Evolutionary conservation across 2,888 invertebrate species (phyloP).

Genomic region (Geotrupes spiniger): DNA sequence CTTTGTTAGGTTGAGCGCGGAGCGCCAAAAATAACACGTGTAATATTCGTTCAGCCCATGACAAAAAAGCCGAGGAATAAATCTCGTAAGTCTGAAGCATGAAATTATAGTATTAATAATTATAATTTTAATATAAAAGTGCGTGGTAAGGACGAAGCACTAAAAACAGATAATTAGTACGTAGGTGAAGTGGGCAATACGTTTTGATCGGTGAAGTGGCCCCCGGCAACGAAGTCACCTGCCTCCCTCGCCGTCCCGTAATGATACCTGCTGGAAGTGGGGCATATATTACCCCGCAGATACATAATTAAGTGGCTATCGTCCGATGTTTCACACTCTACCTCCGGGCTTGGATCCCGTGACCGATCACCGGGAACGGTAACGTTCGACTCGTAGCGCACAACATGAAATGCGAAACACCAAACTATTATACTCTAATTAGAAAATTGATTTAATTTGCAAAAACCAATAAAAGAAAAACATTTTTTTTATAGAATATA

Average conservation of each 20-base stretch:
- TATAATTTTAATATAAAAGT: slow-evolving; percentile 24
- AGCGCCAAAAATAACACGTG: no score
- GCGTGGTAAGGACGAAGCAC: slow-evolving; percentile 20
- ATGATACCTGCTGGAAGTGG: slow-evolving; percentile 39
- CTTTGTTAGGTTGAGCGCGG: no score
- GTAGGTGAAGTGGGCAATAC: slow-evolving; percentile 32
- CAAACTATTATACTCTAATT: no score
- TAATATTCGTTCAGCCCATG: no score
- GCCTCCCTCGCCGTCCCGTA: slow-evolving; percentile 33
- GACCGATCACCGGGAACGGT: slow-evolving; percentile 19
- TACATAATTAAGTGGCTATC: slow-evolving; percentile 41
- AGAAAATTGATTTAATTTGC: no score
- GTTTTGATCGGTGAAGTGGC: slow-evolving; percentile 29
- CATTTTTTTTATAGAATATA: no score
- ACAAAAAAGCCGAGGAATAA: slow-evolving; percentile 10
- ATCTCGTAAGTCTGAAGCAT: slow-evolving; percentile 17
- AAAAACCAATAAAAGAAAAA: no score
- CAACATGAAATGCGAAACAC: no score
- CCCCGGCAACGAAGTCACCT: slow-evolving; percentile 32
- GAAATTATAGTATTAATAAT: slow-evolving; percentile 22
- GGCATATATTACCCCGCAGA: slow-evolving; percentile 40
- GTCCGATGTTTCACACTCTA: slow-evolving; percentile 33
- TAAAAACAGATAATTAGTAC: slow-evolving; percentile 29
- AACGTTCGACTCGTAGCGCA: slow-evolving; percentile 10
- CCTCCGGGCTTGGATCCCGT: slow-evolving; percentile 17